Conservation (phyloP, 2,113 vertebrate genomes). For the Pyrgilauda ruficollis region DNA sequence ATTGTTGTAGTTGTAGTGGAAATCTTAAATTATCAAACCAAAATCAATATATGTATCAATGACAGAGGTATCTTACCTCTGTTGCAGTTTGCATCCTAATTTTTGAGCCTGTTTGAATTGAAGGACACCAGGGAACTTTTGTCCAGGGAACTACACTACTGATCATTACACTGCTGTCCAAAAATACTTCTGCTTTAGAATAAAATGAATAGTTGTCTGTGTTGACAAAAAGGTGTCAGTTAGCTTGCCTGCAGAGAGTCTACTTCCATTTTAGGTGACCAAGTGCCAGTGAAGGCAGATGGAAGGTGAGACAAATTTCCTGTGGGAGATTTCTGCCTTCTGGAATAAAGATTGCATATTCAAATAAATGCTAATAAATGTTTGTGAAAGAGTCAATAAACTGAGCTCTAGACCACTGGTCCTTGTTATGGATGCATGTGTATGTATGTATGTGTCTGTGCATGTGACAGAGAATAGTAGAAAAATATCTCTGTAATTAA, state of each 20-base stretch:
- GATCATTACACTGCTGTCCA: background rate
- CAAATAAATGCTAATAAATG: background rate
- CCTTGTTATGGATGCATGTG: background rate
- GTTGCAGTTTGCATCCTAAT: background rate
- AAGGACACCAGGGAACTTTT: background rate
- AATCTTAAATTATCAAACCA: background rate
- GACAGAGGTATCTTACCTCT: background rate
- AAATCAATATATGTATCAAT: background rate
- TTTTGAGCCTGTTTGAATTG: background rate
- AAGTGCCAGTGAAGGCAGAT: background rate
- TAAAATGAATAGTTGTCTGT: background rate
- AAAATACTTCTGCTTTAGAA: background rate
- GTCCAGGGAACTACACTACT: background rate
- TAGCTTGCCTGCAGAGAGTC: background rate
- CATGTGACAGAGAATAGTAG: background rate
- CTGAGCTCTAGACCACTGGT: background rate
- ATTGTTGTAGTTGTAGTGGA: background rate
- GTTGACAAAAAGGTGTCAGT: background rate
- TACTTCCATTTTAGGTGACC: background rate
- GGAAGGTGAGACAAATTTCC: background rate
- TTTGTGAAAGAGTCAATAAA: background rate
- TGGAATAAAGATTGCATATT: accelerated
- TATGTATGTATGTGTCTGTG: background rate
- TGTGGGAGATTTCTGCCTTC: background rate
- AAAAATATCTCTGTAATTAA: background rate